Evolutionary conservation across 2,797 vertebrate species (phyloP), one percentile per base, ranked within the genome.

Genomic region (Hippoglossus hippoglossus): DNA sequence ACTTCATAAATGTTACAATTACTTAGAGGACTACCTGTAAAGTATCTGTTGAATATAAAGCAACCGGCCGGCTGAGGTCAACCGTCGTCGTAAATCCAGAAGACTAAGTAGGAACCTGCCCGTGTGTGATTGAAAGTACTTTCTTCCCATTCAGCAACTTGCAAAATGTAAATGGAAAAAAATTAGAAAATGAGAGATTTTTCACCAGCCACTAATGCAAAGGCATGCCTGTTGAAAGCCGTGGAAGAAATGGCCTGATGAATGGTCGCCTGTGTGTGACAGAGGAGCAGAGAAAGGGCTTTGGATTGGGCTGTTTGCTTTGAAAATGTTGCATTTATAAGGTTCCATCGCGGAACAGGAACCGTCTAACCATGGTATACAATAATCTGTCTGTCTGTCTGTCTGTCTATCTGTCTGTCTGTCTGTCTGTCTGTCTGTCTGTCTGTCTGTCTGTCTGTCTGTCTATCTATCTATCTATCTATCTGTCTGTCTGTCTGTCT

Each of bases 1-100:
- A 75, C 85, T 83, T 75, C 67, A 76, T 75, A 84, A 81, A 67
- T 49, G 75, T 60, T 80, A 60, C 78, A 82, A 87, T 90, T 84
- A 80, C 77, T 67, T 69, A 61, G 66, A 82, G 65, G 66, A 67
- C 66, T 69, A 85, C 75, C 65, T 73, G 77, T 77, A 69, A 89
- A 85, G 82, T 87, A 79, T 70, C 66, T 75, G 83, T 31, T 73
- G 85, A 79, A 83, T 87, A 78, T 67, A 66, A 57, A 83, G 63
- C 60, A 67, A 76, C 70, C 11, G 22, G 24, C 10, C 67, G 72
- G 57, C 46, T 60, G 69, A 64, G 67, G 75, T 76, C 81, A 78
- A 77, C 73, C 74, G 69, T 47, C 39, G 56, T 64, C 76, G 72
- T 88, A 80, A 88, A 87, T 89, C 82, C 63, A 64, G 10, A 73